Evolutionary conservation across 2,888 invertebrate species (phyloP).

Genomic region (Lepidochrysops patricia): DNA sequence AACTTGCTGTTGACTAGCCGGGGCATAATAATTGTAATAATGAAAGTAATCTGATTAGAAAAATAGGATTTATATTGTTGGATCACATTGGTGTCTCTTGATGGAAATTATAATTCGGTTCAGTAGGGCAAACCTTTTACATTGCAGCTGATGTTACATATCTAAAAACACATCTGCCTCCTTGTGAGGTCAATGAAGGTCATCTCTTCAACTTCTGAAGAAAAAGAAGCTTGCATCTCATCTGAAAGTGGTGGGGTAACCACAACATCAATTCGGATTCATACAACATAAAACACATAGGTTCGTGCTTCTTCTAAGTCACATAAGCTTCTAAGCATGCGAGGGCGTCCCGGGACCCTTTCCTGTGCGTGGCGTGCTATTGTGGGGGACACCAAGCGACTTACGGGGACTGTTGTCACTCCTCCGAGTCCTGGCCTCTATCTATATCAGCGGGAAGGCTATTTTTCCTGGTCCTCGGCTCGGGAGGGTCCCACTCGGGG

Average conservation of each 20-base stretch:
- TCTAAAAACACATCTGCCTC: too few relatives aligned
- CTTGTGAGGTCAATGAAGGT: too few relatives aligned
- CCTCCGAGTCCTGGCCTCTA: conserved; percentile 44
- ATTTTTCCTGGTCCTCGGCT: conserved; percentile 59
- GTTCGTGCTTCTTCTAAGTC: conserved; percentile 59
- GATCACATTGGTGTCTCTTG: too few relatives aligned
- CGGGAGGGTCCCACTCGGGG: conserved; percentile 67
- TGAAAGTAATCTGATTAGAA: too few relatives aligned
- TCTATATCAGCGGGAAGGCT: conserved; percentile 61
- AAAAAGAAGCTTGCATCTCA: neutral
- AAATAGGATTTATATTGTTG: too few relatives aligned
- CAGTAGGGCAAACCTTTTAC: too few relatives aligned
- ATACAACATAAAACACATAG: conserved; percentile 28
- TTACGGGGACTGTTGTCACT: conserved; percentile 67
- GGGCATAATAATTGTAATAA: too few relatives aligned
- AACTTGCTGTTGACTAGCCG: too few relatives aligned
- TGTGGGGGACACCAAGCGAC: conserved; percentile 64
- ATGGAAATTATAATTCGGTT: too few relatives aligned
- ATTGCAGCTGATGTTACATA: too few relatives aligned
- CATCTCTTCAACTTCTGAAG: too few relatives aligned
- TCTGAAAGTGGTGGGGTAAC: conserved; percentile 9
- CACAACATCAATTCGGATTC: conserved; percentile 13
- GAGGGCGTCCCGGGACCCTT: conserved; percentile 64
- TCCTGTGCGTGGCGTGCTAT: conserved; percentile 60
- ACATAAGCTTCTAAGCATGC: conserved; percentile 71